Evolutionary conservation across 1,140 invertebrate species (phyloP).

Genomic region (Eupeodes corollae): DNA sequence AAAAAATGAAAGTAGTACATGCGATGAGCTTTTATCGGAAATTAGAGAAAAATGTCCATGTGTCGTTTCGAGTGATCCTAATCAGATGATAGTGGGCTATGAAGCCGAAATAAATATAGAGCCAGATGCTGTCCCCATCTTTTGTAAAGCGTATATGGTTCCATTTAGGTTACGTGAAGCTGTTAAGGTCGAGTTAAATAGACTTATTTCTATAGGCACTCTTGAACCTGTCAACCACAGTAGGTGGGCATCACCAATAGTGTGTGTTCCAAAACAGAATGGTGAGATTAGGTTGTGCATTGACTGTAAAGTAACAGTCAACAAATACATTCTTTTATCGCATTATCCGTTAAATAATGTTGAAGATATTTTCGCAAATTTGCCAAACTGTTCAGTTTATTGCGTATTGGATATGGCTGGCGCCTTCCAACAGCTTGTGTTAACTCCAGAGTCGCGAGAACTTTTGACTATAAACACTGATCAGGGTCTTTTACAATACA

Average conservation of each 20-base stretch:
- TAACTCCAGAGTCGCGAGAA: conserved; percentile 18
- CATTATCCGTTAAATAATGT: conserved; percentile 12
- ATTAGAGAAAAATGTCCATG: background rate
- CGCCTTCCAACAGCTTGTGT: conserved; percentile 23
- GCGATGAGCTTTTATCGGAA: too few relatives aligned
- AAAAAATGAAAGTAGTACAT: too few relatives aligned
- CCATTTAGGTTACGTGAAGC: background rate
- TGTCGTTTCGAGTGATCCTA: background rate
- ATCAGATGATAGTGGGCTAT: background rate
- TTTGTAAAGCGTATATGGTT: too few relatives aligned
- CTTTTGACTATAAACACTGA: conserved; percentile 25
- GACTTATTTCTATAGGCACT: background rate
- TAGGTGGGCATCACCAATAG: background rate
- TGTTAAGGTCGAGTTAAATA: background rate
- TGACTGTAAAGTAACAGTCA: background rate
- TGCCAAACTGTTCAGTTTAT: conserved; percentile 14
- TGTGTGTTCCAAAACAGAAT: background rate
- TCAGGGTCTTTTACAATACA: conserved; percentile 25
- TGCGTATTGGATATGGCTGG: conserved; percentile 4
- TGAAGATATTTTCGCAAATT: conserved; percentile 14
- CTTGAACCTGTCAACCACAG: background rate
- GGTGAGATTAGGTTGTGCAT: background rate
- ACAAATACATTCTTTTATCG: background rate
- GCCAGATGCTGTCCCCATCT: background rate
- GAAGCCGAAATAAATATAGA: background rate